Evolutionary conservation across 2,797 vertebrate genomes (phyloP).

Genomic region (Merluccius polli): DNA sequence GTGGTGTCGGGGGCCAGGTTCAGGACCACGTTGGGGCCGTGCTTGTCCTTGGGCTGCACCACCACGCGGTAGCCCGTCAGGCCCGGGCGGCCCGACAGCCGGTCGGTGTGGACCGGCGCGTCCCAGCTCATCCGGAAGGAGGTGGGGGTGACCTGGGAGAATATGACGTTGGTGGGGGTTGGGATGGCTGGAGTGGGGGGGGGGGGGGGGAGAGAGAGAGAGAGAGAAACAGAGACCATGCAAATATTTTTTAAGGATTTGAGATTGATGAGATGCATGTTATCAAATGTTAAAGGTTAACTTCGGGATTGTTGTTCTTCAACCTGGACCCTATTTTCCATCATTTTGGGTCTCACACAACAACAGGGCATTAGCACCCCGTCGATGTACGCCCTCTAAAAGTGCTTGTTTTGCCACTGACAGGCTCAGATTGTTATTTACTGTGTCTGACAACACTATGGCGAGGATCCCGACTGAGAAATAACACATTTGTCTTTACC

Average conservation of each 20-base stretch:
- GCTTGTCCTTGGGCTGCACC: constrained; percentile 88
- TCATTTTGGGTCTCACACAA: too few species aligned
- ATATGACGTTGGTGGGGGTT: constrained; percentile 83
- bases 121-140: constrained; percentile 84
- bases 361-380: too few species aligned
- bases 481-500: too few species aligned
- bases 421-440: too few species aligned
- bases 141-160: constrained; percentile 83
- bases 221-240: constrained; percentile 27
- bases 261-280: too few species aligned
- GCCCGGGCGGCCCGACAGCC: constrained; percentile 73
- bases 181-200: constrained; percentile 86
- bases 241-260: background rate
- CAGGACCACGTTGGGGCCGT: constrained; percentile 85
- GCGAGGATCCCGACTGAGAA: too few species aligned
- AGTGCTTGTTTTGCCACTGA: too few species aligned
- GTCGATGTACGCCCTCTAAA: too few species aligned
- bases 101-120: constrained; percentile 75
- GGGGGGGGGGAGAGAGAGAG: constrained; percentile 71
- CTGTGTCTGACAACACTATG: too few species aligned
- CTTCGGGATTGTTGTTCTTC: too few species aligned
- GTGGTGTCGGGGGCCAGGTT: constrained; percentile 86
- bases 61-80: constrained; percentile 91
- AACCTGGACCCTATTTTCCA: too few species aligned
- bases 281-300: too few species aligned